Conservation (phyloP, 2,113 vertebrate genomes). For the Bufo gargarizans region DNA sequence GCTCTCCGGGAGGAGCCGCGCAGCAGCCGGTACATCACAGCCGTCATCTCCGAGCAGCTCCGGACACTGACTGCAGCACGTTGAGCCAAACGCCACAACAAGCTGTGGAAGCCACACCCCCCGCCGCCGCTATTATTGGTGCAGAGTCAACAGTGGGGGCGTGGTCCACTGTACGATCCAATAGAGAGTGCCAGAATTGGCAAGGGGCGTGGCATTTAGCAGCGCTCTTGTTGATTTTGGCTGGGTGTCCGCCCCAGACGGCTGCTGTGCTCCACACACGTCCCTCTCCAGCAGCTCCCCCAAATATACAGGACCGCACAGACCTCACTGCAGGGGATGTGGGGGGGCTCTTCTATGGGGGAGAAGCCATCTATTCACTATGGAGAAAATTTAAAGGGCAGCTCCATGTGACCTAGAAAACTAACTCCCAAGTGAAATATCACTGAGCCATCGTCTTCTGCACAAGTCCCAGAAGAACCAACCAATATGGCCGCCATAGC, state of each 20-base stretch:
- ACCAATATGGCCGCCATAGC: too few relatives aligned
- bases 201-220: background rate
- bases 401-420: background rate
- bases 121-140: background rate
- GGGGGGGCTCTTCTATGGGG: background rate
- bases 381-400: background rate
- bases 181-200: background rate
- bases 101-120: background rate
- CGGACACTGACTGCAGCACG: background rate
- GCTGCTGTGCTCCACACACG: background rate
- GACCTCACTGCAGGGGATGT: background rate
- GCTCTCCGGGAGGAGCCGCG: background rate
- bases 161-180: background rate
- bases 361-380: background rate
- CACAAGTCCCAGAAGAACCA: too few relatives aligned
- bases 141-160: background rate
- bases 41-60: conserved; percentile 17
- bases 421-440: background rate
- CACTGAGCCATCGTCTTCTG: background rate
- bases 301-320: background rate
- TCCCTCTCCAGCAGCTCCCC: background rate
- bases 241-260: background rate
- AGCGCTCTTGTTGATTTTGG: background rate
- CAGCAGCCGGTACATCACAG: background rate
- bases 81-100: background rate